These are phyloP conservation scores for Tangachromis dhanisi DNA, from an alignment of 2,113 vertebrate genomes.

Conservation along the genomic window DNA sequence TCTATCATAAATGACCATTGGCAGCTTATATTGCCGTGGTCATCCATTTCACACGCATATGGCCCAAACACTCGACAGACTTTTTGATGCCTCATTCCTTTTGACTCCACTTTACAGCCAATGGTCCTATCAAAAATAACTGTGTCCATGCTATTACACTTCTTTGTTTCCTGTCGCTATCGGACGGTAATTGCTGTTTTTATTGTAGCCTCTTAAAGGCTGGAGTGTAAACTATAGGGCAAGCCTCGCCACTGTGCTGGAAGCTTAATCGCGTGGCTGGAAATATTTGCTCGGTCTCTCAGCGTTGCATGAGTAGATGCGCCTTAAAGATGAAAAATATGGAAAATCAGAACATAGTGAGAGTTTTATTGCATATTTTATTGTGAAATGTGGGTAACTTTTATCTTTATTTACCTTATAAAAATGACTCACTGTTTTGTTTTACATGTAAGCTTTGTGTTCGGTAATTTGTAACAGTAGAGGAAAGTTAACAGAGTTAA, in stretches of 20 bases:
- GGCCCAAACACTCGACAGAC: conserved; percentile 26
- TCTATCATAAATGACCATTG: conserved; percentile 21
- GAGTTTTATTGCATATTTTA: not conserved
- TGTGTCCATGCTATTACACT: conserved; percentile 37
- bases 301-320: not conserved
- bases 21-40: not conserved
- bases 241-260: conserved; percentile 2
- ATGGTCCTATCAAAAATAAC: conserved; percentile 44
- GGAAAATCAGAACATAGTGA: not conserved
- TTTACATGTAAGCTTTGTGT: not conserved
- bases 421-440: not conserved
- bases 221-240: conserved; percentile 53
- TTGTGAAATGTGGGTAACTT: not conserved
- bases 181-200: conserved; percentile 54
- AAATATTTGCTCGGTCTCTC: conserved; percentile 23
- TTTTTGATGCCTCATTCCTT: conserved; percentile 52
- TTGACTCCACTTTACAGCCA: conserved; percentile 46
- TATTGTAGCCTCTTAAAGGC: conserved; percentile 50
- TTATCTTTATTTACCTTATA: not conserved
- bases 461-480: not conserved
- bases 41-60: conserved; percentile 26
- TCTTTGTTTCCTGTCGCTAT: conserved; percentile 54
- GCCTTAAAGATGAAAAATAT: not conserved
- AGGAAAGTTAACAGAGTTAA: not conserved
- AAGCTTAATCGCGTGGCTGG: conserved; percentile 10